Percentiles rank a stretch among this genome's conserved stretches.
Conservation (phyloP, 2,113 vertebrate genomes). For the Thamnophis sirtalis region DNA sequence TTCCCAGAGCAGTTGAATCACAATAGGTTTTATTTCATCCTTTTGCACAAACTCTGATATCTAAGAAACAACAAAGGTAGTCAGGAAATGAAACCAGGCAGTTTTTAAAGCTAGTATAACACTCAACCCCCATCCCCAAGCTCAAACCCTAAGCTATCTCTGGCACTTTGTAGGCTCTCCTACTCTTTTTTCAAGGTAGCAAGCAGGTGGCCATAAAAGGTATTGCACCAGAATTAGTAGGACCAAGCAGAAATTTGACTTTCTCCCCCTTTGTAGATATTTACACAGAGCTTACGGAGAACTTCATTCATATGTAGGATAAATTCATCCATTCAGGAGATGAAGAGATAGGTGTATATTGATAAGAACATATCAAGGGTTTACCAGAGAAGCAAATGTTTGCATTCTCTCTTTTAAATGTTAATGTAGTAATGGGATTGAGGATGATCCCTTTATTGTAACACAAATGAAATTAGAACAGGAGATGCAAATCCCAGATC, state of each 20-base stretch:
- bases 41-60: constrained; percentile 88
- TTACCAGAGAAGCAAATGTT: not conserved
- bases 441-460: not conserved
- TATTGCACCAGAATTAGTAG: not conserved
- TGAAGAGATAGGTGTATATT: not conserved
- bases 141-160: not conserved
- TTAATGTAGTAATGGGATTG: not conserved
- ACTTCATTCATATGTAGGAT: not conserved
- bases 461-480: not conserved
- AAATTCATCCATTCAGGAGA: not conserved
- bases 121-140: not conserved
- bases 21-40: constrained; percentile 78
- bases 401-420: not conserved
- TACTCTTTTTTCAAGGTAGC: not conserved
- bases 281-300: not conserved
- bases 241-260: not conserved
- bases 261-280: not conserved
- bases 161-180: not conserved
- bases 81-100: not conserved
- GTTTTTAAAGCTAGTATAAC: not conserved
- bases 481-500: not conserved
- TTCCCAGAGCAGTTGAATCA: constrained; percentile 90
- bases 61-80: constrained; percentile 61
- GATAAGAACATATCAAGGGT: not conserved
- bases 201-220: not conserved